Evolutionary conservation across 30 jellyfish, hydroid and myxozoan genomes (phyloP), one percentile per base, ranked within the genome.

Genomic region (Turritopsis rubra): DNA sequence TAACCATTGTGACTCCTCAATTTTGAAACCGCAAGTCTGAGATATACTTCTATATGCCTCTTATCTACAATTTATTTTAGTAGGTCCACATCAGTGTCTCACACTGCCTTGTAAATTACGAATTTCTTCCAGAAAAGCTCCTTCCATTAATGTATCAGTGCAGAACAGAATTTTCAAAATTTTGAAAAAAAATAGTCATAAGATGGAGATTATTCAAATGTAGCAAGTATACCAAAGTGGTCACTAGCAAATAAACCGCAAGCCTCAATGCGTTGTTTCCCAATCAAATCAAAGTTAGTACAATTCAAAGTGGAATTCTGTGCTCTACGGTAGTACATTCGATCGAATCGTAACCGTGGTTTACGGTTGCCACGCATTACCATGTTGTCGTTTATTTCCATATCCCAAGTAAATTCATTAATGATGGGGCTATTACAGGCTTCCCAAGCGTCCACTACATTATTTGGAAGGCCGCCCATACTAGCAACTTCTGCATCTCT

Each of bases 211-310:
- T 68, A 60, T n/a, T 19, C 30, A 75, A 89, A 85, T 70, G 86
- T 81, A 52, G 86, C 90, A 19, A 81, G 26, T 28, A 91, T 79
- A 23, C 98, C 98, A 87, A 87, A 91, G 65, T 91, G 98, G 72
- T 91, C 98, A 84, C 98, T 91, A 9, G 90, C 86, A 75, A 91
- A 91, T 23, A 85, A n/a, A 28, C 85, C 92, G 80, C 98, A 87
- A 7, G 83, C 68, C 26, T 17, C 80, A 65, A 87, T 71, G 52
- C 96, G 30, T 21, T 88, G 85, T 21, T 30, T 79, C 16, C 98
- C 98, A 28, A 91, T 77, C 52, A 91, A 78, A 1, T 84, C 87
- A 82, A 91, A 91, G 1, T 24, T 52, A 13, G 24, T 54, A 24
- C 60, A 79, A 22, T 71, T 65, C 76, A 85, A 54, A 75, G 66